Evolutionary conservation across 1,140 invertebrate genomes (phyloP), one percentile per base, ranked within the genome.

Genomic region (Andricus grossulariae): DNA sequence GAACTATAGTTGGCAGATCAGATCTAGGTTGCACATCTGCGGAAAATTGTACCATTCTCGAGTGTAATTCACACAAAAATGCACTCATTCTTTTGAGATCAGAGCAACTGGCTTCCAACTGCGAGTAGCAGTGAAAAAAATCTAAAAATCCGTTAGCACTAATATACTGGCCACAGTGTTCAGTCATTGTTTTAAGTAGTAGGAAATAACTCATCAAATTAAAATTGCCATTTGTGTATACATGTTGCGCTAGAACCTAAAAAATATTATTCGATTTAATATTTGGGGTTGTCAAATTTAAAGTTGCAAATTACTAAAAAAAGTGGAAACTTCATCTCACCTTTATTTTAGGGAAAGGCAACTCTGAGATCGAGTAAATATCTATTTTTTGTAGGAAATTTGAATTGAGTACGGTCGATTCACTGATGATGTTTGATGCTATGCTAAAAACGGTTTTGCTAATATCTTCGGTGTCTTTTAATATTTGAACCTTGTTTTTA

Each of bases 181-280:
- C 45, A 6, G 89, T 16, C 11, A 88, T 50, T 21, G 77, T 73
- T 73, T 78, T 77, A 18, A 85, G 78, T 55, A 88, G 5, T 16
- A 21, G 25, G 57, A 88, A 75, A 25, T 88, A 86, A 51, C 83
- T 86, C 70, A 81, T 25, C 32, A 85, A 78, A 50, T 83, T 49
- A 21, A 89, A 76, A 73, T 76, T 86, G 3, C 85, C 81, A 39
- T 85, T 75, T 57, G 73, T 73, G 52, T 88, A 88, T n/a, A 88
- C 74, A 19, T 78, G 76, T 71, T 80, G 80, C 11, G 82, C 45
- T 55, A 74, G 74, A 55, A 83, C 75, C 88, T 89, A 66, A 74
- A 21, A 77, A 32, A 19, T 54, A 19, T 60, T 71, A 75, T 45
- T 51, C 32, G 52, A 32, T 3, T 13, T 4, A 72, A 19, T 51